Evolutionary conservation across 2,113 vertebrate genomes (phyloP), one percentile per base, ranked within the genome.

Genomic region (Callorhinus ursinus): DNA sequence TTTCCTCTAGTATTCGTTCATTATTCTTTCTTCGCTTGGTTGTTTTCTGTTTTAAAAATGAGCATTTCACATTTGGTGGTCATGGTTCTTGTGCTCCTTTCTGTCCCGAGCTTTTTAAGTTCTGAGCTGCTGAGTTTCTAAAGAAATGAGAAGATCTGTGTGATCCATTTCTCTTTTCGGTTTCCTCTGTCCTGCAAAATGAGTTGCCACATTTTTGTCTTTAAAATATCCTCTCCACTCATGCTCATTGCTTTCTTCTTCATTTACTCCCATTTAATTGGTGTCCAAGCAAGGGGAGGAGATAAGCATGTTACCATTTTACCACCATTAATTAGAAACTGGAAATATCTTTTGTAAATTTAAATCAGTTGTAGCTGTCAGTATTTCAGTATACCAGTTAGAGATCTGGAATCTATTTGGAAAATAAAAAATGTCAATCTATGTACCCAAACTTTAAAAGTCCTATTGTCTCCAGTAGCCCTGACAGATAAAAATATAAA

Each of bases 391-490:
- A 13, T 46, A 63, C 2, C 12, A 85, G n/a, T 83, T 69, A 88
- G 39, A 95, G 4, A 84, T 92, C 49, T 71, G 31, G 26, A 88
- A 95, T 95, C 31, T 95, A 53, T 26, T 92, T 91, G 31, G 59
- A 21, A 71, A 81, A 81, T 69, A 93, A 72, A 81, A 24, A 86
- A 51, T 71, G 49, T 88, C 55, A 86, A 89, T 94, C 88, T 92
- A 67, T 93, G 26, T 51, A 57, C n/a, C 31, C 74, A 84, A 97
- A 89, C 39, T 92, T 96, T 90, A 80, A 91, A 96, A 92, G 83
- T 72, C 22, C 53, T 57, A 2, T 55, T 77, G 57, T 81, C 33
- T 89, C 36, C 14, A 51, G 4, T 72, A 81, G 42, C 2, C n/a
- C 76, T 69, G 77, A 88, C 80, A 83, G 88, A 84, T 63, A 90